These are phyloP conservation scores for Trinorchestia longiramus DNA, from an alignment of 1,140 invertebrate species.

Conservation along the genomic window DNA sequence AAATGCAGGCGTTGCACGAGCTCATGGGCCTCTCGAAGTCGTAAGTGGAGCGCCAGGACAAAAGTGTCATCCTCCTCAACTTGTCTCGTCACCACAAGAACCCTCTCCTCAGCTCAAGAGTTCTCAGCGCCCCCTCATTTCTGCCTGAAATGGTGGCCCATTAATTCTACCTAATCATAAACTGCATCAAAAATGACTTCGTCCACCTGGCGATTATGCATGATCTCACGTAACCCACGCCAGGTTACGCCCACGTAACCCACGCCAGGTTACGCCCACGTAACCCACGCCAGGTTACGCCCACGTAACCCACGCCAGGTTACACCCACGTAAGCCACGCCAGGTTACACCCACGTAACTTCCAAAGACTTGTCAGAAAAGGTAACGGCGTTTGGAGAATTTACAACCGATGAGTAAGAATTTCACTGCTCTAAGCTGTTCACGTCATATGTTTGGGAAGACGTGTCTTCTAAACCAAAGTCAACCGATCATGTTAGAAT, in stretches of 20 bases:
- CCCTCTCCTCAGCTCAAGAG: background rate
- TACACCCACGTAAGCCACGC: too few relatives aligned
- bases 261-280: too few relatives aligned
- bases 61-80: background rate
- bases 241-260: too few relatives aligned
- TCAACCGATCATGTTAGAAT: background rate
- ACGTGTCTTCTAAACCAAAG: background rate
- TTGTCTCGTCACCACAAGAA: background rate
- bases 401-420: background rate
- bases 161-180: background rate
- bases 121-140: background rate
- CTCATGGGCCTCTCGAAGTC: background rate
- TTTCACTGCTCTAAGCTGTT: background rate
- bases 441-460: background rate
- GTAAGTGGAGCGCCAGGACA: background rate
- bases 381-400: background rate
- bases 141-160: background rate
- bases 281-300: too few relatives aligned
- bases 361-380: background rate
- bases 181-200: background rate
- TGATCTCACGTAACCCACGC: too few relatives aligned
- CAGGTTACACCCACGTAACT: background rate
- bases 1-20: background rate
- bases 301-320: too few relatives aligned
- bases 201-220: background rate